These are phyloP conservation scores for Addax nasomaculatus DNA, from an alignment of 2,113 vertebrate species.

Conservation along the genomic window DNA sequence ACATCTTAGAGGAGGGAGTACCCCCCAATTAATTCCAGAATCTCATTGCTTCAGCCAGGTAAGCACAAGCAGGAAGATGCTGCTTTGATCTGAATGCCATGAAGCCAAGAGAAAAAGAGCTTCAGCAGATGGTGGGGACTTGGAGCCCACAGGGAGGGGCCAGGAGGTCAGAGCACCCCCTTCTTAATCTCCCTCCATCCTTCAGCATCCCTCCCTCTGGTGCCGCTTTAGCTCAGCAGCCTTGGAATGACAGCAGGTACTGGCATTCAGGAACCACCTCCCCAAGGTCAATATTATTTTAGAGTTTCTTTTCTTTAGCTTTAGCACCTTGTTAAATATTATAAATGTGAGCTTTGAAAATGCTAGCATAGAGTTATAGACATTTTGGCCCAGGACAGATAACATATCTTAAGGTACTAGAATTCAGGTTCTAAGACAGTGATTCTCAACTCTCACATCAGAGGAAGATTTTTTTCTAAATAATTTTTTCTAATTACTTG, in stretches of 20 bases:
- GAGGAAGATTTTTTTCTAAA: neutral
- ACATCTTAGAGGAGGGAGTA: slow-evolving; percentile 5
- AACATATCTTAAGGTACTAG: neutral
- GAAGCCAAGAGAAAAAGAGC: neutral
- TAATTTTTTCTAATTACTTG: neutral
- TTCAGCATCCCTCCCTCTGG: neutral
- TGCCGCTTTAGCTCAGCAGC: neutral
- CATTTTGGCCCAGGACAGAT: neutral
- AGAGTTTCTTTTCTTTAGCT: neutral
- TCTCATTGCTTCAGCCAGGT: neutral
- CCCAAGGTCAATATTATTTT: neutral
- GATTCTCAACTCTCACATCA: neutral
- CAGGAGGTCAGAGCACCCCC: neutral
- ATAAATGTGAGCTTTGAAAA: neutral
- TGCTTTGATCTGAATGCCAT: neutral
- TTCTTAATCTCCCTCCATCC: neutral
- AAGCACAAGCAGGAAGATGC: neutral
- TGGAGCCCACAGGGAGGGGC: neutral
- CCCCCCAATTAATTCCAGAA: slow-evolving; percentile 12
- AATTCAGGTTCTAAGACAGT: neutral
- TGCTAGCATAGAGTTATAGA: neutral
- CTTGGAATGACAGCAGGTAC: neutral
- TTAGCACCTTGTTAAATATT: neutral
- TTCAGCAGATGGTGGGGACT: neutral
- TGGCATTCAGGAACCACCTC: neutral